These are phyloP conservation scores for Lochmaea capreae DNA, from an alignment of 2,888 invertebrate genomes.

Conservation along the genomic window DNA sequence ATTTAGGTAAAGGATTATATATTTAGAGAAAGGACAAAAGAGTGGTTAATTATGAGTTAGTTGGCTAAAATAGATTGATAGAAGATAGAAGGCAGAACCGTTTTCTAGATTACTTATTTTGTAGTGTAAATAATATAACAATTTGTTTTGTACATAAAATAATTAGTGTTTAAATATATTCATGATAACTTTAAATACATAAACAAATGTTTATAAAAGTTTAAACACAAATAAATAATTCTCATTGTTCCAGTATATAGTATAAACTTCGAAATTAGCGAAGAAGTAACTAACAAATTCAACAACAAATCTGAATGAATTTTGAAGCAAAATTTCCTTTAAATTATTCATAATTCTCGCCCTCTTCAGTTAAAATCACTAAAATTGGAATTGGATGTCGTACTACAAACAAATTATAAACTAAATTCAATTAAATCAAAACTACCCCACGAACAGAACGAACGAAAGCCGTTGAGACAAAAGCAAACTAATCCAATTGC, in stretches of 20 bases:
- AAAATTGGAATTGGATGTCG: neutral
- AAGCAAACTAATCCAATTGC: constrained; percentile 9
- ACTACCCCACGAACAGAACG: constrained; percentile 5
- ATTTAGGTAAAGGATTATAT: too few species aligned
- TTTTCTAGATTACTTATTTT: too few species aligned
- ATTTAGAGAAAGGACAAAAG: neutral
- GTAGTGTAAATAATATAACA: too few species aligned
- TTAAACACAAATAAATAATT: too few species aligned
- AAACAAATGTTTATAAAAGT: too few species aligned
- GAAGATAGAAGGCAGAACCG: too few species aligned
- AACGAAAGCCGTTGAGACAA: constrained; percentile 6
- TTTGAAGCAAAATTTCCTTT: neutral
- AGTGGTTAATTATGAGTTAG: neutral
- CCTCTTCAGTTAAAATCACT: neutral
- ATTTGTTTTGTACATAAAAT: too few species aligned
- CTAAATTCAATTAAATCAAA: constrained; percentile 13
- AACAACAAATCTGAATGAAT: neutral
- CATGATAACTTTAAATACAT: neutral
- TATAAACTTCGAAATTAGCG: too few species aligned
- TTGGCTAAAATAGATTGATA: too few species aligned
- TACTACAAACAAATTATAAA: constrained; percentile 9
- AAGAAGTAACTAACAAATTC: too few species aligned
- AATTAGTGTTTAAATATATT: neutral
- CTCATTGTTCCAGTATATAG: too few species aligned
- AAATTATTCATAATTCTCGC: neutral